These are phyloP conservation scores for Struthidea cinerea DNA, from an alignment of 2,113 vertebrate genomes.

Conservation along the genomic window DNA sequence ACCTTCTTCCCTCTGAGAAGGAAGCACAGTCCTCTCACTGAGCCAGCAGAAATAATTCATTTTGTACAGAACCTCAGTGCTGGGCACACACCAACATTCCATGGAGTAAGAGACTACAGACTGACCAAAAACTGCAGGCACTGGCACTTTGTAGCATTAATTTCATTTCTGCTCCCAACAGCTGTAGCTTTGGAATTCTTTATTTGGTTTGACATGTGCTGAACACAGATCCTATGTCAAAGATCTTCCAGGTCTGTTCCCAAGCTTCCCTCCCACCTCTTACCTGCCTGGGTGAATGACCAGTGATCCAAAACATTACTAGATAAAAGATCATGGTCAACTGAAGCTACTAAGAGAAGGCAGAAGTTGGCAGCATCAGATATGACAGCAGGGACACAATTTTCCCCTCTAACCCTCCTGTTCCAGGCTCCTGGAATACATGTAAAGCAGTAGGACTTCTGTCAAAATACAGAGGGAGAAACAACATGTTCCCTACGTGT, in stretches of 20 bases:
- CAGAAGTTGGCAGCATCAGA: background rate
- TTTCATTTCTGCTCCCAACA: background rate
- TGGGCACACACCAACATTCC: background rate
- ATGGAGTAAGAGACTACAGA: background rate
- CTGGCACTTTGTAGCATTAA: background rate
- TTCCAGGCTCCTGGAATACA: background rate
- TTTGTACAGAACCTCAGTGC: background rate
- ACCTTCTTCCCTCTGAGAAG: background rate
- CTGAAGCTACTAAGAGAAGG: background rate
- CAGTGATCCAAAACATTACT: background rate
- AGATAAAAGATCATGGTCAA: background rate
- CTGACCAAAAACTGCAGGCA: background rate
- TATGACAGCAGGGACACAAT: background rate
- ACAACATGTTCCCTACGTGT: background rate
- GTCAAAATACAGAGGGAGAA: background rate
- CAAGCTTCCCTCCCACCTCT: background rate
- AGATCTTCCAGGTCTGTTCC: background rate
- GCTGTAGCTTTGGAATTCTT: constrained; percentile 36
- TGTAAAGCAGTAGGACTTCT: background rate
- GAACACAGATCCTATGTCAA: background rate
- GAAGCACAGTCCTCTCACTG: background rate
- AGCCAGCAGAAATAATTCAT: background rate
- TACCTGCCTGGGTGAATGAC: background rate
- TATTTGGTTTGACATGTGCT: constrained; percentile 27
- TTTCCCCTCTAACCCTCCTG: background rate